Evolutionary conservation across 2,113 vertebrate species (phyloP), one percentile per base, ranked within the genome.

Genomic region (Hylia prasina): DNA sequence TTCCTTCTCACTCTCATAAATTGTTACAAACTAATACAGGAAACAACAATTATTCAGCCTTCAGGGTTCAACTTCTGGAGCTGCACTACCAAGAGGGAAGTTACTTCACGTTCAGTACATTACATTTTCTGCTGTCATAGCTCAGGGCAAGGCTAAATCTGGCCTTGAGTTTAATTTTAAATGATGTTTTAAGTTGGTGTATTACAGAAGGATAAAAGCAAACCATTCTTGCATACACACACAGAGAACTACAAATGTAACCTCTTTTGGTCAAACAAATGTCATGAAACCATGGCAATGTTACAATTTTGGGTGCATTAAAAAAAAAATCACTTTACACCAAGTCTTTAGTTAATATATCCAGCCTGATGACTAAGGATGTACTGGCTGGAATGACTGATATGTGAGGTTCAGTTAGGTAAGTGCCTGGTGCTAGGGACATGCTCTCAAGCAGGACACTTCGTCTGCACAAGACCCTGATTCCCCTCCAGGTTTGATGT

Each of bases 41-140:
- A 95, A 95, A 92, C 70, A 96, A 94, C 80, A 93, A 82, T 91
- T 96, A 96, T 89, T 87, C 90, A 93, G 82, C 88, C 94, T 93
- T 86, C 66, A 78, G 95, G 92, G 73, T 83, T 90, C 81, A 54
- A 72, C 71, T 79, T 63, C 61, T 92, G 86, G 94, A 93, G 65
- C 69, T 75, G 56, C 48, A 75, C 54, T 72, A 65, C 58, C 51
- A 91, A 88, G 77, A 4, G 33, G 33, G 71, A 91, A 94, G 81
- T 85, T 94, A 68, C 71, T 94, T 87, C 77, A 75, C 3, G 0
- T 81, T 89, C 81, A 81, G 58, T 81, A 69, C 64, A 81, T 78
- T 78, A 75, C 48, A 83, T 65, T 91, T 93, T 87, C 75, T 65
- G 35, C 35, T 90, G 66, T 37, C 50, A 85, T 50, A 87, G 90